A percentile compares a stretch with the other conserved stretches of the same genome.
phyloP scores from a whole-genome alignment of 1,140 invertebrate genomes.

The Brachionus rubens region DNA sequence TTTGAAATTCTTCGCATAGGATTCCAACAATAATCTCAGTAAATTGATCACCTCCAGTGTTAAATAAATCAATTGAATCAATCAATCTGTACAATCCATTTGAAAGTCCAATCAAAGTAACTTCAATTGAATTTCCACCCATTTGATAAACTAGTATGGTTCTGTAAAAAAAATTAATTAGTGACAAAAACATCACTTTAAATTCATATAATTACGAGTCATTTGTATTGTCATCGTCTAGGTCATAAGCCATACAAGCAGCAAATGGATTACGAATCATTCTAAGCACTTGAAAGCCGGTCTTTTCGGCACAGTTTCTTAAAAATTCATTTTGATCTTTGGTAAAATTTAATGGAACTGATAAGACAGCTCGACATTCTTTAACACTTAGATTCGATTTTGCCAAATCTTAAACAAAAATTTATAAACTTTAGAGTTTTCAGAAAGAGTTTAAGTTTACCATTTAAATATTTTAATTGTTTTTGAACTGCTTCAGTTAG shows the following conservation, averaged over 20 bases:
- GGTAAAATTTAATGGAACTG: slow-evolving; percentile 1
- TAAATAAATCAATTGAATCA: not conserved
- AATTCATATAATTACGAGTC: not conserved
- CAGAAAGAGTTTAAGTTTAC: not conserved
- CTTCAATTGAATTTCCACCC: slow-evolving; percentile 40
- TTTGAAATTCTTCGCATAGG: slow-evolving; percentile 42
- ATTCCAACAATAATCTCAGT: slow-evolving; percentile 13
- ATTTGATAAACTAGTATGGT: slow-evolving; percentile 43
- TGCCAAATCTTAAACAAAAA: slow-evolving; percentile 13
- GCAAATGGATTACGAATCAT: slow-evolving; percentile 30
- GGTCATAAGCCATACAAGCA: slow-evolving; percentile 45
- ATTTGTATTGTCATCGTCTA: slow-evolving; percentile 30
- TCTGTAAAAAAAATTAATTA: not conserved
- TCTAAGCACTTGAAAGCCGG: slow-evolving; percentile 5
- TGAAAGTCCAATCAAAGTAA: not conserved
- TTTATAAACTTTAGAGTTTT: not conserved
- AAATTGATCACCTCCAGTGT: slow-evolving; percentile 36
- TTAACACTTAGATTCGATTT: not conserved
- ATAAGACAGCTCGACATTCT: slow-evolving; percentile 30
- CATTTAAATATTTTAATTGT: slow-evolving; percentile 15
- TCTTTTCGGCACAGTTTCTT: slow-evolving; percentile 38
- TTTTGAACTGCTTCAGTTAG: slow-evolving; percentile 4
- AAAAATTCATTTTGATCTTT: not conserved
- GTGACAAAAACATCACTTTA: not conserved
- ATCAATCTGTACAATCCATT: slow-evolving; percentile 11